phyloP scores from a whole-genome alignment of 1,140 invertebrate genomes.

The Drosophila teissieri region DNA sequence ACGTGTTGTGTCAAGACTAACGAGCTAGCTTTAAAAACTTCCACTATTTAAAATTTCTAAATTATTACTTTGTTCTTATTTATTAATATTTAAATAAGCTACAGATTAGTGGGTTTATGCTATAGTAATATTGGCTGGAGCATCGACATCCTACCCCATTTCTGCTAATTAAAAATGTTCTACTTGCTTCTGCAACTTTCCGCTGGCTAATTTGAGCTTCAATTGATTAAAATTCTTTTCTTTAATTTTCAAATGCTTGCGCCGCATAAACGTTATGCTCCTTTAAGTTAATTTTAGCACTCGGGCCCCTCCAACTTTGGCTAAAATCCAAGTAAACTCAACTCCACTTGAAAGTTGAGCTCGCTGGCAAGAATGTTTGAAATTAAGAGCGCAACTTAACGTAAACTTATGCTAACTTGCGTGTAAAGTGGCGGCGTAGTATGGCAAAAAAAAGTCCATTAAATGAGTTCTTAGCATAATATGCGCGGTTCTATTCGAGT shows the following conservation, averaged over 20 bases:
- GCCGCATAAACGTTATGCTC: constrained; percentile 8
- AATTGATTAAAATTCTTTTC: constrained; percentile 1
- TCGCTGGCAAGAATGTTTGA: constrained; percentile 15
- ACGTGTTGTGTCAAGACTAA: too few species aligned
- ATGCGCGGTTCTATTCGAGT: not conserved
- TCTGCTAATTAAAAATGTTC: not conserved
- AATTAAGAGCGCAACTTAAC: constrained; percentile 43
- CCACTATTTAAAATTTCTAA: too few species aligned
- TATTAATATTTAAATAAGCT: too few species aligned
- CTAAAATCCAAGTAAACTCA: constrained; percentile 35
- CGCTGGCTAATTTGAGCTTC: not conserved
- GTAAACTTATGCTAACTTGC: constrained; percentile 41
- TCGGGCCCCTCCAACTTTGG: constrained; percentile 14
- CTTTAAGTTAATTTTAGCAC: constrained; percentile 18
- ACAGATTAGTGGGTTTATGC: not conserved
- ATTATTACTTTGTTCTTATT: too few species aligned
- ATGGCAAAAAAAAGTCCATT: constrained; percentile 23
- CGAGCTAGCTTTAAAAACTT: too few species aligned
- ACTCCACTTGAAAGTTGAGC: constrained; percentile 41
- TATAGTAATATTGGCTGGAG: not conserved
- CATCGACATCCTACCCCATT: not conserved
- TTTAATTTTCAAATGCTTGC: constrained; percentile 18
- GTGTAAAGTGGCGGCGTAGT: constrained; percentile 27
- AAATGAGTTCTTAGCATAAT: constrained; percentile 2
- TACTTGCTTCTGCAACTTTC: not conserved